Base-by-base conservation (phyloP, 2,888 invertebrate genomes). In the Hyposoter didymator region DNA sequence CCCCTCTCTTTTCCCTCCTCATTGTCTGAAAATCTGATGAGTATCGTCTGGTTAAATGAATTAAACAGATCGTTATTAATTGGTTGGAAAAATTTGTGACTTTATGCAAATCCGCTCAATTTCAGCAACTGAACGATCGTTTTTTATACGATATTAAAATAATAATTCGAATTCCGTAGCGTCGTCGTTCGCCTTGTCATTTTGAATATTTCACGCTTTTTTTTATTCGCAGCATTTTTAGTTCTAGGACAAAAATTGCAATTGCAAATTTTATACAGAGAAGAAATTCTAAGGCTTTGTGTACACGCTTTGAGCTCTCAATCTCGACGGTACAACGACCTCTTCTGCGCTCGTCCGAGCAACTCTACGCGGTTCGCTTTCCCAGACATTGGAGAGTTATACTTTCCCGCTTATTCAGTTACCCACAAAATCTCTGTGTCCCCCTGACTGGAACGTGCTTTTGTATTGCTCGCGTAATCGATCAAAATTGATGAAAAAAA, bases 341-440 rank as follows among this genome's bases (percentile, higher is more conserved):
- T 64, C 47, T 28, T 32, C 39, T 47, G 28, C 47, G 59, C 72
- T 84, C 76, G 76, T 78, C 59, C 76, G 45, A 64, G 35, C 12
- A 49, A 78, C 52, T 70, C 47, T 59, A 22, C 69, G 35, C 69
- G 35, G 47, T 52, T 55, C 52, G 35, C 52, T 84, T 67, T 75
- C 70, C 75, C 80, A 72, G 72, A 47, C 66, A 72, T 64, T 74
- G 22, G 28, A 80, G 67, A 83, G 52, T 78, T 55, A 62, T 66
- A 69, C 64, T 75, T 84, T 84, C 66, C 76, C 76, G 84, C 84
- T 81, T 70, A 76, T 84, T 81, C 66, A 84, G 81, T 84, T 81
- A 80, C 76, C 76, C 45, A 81, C 76, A 73, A 84, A 84, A 84
- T 75, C 62, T 75, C 62, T 45, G 64, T 64, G 64, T 43, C 49